Conservation (phyloP, 2,113 vertebrate genomes). For the Chinchilla lanigera region DNA sequence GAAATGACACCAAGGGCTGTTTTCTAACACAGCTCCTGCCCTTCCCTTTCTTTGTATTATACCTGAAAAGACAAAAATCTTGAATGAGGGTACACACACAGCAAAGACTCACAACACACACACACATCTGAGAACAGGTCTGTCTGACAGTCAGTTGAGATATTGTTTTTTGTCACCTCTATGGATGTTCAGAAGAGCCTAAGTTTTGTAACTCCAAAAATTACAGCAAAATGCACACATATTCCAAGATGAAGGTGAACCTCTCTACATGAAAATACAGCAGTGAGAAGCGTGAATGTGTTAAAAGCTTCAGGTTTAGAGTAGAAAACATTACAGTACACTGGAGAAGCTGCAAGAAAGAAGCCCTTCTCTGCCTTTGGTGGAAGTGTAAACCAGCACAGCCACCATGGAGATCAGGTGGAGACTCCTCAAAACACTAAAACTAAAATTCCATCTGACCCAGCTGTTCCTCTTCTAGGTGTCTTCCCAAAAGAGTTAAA, state of each 20-base stretch:
- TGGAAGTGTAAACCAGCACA: not conserved
- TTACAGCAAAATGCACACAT: not conserved
- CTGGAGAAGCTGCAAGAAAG: not conserved
- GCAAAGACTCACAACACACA: not conserved
- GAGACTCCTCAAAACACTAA: not conserved
- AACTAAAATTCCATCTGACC: not conserved
- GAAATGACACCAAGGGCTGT: not conserved
- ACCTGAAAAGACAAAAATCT: not conserved
- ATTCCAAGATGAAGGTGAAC: not conserved
- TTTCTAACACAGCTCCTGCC: not conserved
- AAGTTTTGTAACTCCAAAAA: constrained; percentile 23
- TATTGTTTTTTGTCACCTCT: not conserved
- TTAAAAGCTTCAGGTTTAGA: constrained; percentile 7
- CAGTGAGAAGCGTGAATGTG: not conserved
- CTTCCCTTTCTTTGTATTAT: not conserved
- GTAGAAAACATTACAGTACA: not conserved
- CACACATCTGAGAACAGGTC: not conserved
- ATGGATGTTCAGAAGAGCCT: not conserved
- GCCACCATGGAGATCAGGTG: not conserved
- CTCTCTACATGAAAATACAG: not conserved
- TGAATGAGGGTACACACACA: not conserved
- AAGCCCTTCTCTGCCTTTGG: not conserved
- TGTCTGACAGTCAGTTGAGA: not conserved
- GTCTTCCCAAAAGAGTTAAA: not conserved
- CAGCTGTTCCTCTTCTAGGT: not conserved